Base-by-base conservation (phyloP, 2,888 invertebrate species). In the Eupsilia transversa region DNA sequence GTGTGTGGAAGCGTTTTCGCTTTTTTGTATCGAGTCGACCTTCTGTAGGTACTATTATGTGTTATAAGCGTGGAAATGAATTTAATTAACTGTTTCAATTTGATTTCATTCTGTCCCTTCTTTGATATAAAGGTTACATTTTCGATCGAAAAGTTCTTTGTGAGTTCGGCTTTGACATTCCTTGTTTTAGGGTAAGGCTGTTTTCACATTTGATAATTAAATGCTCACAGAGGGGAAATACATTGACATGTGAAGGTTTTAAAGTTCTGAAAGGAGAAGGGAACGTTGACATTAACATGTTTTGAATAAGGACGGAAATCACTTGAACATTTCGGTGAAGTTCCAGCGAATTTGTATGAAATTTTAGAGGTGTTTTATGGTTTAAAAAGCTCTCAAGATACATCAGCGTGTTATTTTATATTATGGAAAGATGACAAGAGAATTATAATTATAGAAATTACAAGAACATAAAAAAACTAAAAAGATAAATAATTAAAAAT, bases 81-180 rank as follows among this genome's bases (percentile, higher is more conserved):
- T 76, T 75, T 75, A 77, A 80, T 85, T 74, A 86, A 83, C 77
- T 71, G 87, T 88, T 88, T 82, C 82, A 88, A 82, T 83, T 84
- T 79, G 83, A 88, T 90, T 86, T 80, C 70, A 63, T 52, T 63
- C n/a, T 6, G 41, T 35, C 30, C 72, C 56, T 57, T 72, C 59
- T 69, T 73, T 65, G 27, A 61, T 12, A 54, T 35, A 72, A 73
- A 82, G 64, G 46, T 71, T 61, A 57, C 60, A 54, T 63, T 69
- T 80, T 49, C 23, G n/a, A 57, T 52, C n/a, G 27, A 56, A 74
- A 80, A 61, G 57, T 81, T 72, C 57, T 57, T 73, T 69, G 43
- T 23, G 54, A 84, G 56, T 79, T 74, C 33, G 33, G 1, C 35
- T 41, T 74, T 72, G 85, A 75, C 85, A 84, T 56, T 38, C 41